Evolutionary conservation across 2,113 vertebrate species (phyloP), one percentile per base, ranked within the genome.

Genomic region (Collichthys lucidus): DNA sequence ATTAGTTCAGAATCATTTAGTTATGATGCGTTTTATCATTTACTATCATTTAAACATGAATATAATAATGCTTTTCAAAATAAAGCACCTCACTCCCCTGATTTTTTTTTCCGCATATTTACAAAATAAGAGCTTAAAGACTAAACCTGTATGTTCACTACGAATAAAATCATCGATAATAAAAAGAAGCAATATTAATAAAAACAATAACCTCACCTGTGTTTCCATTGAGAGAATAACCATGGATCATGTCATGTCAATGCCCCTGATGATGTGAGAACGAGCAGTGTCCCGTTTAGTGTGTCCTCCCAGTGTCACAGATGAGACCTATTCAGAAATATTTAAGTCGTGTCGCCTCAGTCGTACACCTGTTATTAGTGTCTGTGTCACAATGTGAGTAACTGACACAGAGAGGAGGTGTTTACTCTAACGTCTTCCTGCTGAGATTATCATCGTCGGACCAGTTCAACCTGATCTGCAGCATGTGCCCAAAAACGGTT

Each of bases 381-480:
- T 29, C 79, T 83, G 63, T 72, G 73, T 80, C 80, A 84, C 77
- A 85, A 31, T 75, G 70, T 76, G 64, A 52, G 60, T 55, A 77
- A 79, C 57, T 64, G 44, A 64, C 31, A 15, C 5, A 40, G 35
- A 40, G 52, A 50, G 53, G 80, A 20, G 77, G 80, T 66, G 91
- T 88, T 85, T 74, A 73, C 73, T 65, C 44, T 22, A 79, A 80
- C 44, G 24, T 80, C 83, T 84, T 86, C 76, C 85, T 91, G 74
- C 80, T 67, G 50, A 83, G 86, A 88, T 82, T 83, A 46, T 1
- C 11, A 68, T 78, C 49, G 63, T 73, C 60, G 11, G 70, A 93
- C 94, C 80, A 62, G 94, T 93, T 74, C 10, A 55, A 92, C 94
- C 87, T 74, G 94, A 46, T 94, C 72, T 3, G 17, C 11, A 71